Evolutionary conservation across 64 coral and sea anemone species (phyloP).

Genomic region (Montipora cactus): DNA sequence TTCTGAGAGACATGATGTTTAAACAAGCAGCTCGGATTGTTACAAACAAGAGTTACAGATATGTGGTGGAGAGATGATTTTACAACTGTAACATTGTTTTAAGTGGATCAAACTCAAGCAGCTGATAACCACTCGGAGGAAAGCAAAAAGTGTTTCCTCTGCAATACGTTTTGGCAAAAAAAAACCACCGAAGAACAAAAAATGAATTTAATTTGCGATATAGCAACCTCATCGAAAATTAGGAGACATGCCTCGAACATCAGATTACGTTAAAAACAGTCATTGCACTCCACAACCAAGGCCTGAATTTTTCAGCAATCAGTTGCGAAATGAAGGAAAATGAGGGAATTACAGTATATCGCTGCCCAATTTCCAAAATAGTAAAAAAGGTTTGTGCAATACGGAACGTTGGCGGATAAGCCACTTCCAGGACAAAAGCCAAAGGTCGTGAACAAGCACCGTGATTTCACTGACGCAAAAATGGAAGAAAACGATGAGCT

Average conservation of each 20-base stretch:
- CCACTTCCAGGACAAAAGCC: not conserved
- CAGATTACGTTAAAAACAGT: constrained; percentile 29
- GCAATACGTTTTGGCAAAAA: too few species aligned
- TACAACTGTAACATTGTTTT: too few species aligned
- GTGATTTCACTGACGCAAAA: not conserved
- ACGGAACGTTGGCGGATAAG: not conserved
- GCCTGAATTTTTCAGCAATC: not conserved
- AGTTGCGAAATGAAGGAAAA: not conserved
- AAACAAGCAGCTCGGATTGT: too few species aligned
- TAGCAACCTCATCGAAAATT: not conserved
- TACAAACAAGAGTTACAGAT: too few species aligned
- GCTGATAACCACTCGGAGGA: too few species aligned
- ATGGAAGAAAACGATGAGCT: constrained; percentile 18
- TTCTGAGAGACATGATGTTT: not conserved
- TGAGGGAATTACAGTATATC: not conserved
- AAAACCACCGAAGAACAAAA: too few species aligned
- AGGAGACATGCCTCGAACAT: constrained; percentile 7
- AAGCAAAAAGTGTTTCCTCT: too few species aligned
- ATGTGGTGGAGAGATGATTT: too few species aligned
- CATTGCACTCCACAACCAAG: constrained; percentile 13
- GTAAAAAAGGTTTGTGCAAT: not conserved
- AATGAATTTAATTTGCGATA: too few species aligned
- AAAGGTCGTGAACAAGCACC: not conserved
- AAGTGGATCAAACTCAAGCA: too few species aligned
- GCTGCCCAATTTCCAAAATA: constrained; percentile 6